A percentile compares a stretch with the other conserved stretches of the same genome.
phyloP scores from a whole-genome alignment of 2,797 vertebrate species.

The Manis crassicaudata region DNA sequence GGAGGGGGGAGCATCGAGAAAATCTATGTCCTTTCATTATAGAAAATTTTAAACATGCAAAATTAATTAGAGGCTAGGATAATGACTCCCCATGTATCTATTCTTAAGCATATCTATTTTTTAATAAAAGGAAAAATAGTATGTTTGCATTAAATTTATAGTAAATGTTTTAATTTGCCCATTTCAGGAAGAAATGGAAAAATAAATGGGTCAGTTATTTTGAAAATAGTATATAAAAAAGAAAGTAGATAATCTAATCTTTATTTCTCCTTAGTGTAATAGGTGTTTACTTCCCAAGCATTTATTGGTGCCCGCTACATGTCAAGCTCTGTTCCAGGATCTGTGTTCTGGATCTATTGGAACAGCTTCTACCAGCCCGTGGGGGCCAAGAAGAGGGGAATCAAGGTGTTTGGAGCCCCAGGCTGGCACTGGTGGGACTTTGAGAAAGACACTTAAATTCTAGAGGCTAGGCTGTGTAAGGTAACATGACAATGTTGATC shows the following conservation, averaged over 20 bases:
- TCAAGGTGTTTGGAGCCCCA: neutral
- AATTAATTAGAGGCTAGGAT: neutral
- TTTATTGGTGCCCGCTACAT: neutral
- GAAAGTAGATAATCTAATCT: neutral
- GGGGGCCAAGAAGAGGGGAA: neutral
- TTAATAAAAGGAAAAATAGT: neutral
- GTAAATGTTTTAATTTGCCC: neutral
- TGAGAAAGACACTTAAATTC: neutral
- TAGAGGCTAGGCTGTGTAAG: neutral
- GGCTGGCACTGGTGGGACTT: neutral
- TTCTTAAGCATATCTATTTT: neutral
- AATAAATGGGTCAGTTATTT: neutral
- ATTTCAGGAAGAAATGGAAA: neutral
- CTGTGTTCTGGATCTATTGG: fast-evolving
- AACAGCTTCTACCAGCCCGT: neutral
- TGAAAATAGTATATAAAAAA: neutral
- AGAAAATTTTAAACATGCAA: neutral
- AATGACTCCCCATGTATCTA: neutral
- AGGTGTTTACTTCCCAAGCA: neutral
- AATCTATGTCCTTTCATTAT: neutral
- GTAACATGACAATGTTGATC: neutral
- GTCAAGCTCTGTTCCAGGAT: neutral
- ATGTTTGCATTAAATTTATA: neutral
- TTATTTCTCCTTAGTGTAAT: neutral
- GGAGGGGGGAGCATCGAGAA: neutral